phyloP scores from a whole-genome alignment of 2,888 invertebrate species.

The Eucera pruinosa region DNA sequence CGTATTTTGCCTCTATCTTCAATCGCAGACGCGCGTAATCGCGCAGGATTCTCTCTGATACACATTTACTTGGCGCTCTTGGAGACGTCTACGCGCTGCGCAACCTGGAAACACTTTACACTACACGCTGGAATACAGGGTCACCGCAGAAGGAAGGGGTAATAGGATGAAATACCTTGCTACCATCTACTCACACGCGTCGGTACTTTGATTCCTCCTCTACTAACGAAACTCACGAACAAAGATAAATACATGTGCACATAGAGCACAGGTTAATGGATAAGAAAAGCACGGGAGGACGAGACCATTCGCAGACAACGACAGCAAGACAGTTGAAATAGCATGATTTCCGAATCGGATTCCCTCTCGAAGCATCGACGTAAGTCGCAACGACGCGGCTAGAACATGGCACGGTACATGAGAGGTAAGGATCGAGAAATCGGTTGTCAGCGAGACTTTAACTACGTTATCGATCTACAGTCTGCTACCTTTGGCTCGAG shows the following conservation, averaged over 20 bases:
- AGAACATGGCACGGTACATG: conserved; percentile 3
- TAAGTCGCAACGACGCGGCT: not conserved
- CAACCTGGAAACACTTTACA: not conserved
- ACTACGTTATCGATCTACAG: conserved; percentile 60
- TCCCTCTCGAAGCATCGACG: conserved; percentile 33
- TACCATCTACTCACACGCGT: conserved; percentile 2
- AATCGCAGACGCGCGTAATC: conserved; percentile 59
- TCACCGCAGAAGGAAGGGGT: conserved; percentile 17
- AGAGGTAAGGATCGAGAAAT: conserved; percentile 28
- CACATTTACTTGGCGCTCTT: conserved; percentile 31
- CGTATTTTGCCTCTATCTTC: conserved; percentile 29
- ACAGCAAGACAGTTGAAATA: not conserved
- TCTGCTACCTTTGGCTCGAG: conserved; percentile 43
- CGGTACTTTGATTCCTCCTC: conserved; percentile 25
- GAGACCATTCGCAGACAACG: not conserved
- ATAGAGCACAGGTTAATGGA: conserved; percentile 11
- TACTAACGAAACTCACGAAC: conserved; percentile 3
- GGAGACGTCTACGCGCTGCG: conserved; percentile 6
- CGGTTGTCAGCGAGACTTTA: conserved; percentile 48
- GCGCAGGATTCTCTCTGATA: conserved; percentile 51
- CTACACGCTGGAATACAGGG: not conserved
- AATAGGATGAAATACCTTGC: conserved; percentile 35
- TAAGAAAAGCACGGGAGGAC: not conserved
- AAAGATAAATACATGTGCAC: conserved; percentile 24
- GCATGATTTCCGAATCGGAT: conserved; percentile 54